phyloP scores from a whole-genome alignment of 2,888 invertebrate genomes.

The Drosophila merina region DNA sequence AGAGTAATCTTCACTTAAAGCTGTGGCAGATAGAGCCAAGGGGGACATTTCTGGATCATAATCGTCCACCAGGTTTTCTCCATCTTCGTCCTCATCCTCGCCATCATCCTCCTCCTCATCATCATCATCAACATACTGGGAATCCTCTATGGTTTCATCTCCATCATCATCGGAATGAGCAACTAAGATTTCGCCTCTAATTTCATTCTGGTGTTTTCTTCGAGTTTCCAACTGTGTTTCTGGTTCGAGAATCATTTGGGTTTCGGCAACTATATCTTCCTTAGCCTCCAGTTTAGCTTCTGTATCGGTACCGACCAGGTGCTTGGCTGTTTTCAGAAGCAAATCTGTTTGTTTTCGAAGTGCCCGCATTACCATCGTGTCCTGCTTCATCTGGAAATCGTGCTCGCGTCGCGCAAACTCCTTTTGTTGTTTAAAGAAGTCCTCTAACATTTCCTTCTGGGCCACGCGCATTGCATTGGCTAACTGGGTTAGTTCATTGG shows the following conservation, averaged over 20 bases:
- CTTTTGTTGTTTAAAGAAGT: slow-evolving; percentile 82
- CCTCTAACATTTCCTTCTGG: slow-evolving; percentile 79
- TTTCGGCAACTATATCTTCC: slow-evolving; percentile 13
- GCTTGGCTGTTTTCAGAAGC: slow-evolving; percentile 68
- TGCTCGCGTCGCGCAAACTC: slow-evolving; percentile 81
- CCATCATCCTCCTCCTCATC: slow-evolving; percentile 42
- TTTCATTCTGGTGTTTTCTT: neutral
- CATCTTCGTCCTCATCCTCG: slow-evolving; percentile 22
- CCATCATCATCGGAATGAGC: neutral
- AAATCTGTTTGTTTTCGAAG: slow-evolving; percentile 80
- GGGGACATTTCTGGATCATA: slow-evolving; percentile 46
- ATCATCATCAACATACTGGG: slow-evolving; percentile 18
- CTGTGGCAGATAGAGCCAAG: slow-evolving; percentile 27
- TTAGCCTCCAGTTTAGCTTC: slow-evolving; percentile 10
- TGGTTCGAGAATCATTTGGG: slow-evolving; percentile 25
- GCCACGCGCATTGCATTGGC: slow-evolving; percentile 73
- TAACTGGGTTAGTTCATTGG: slow-evolving; percentile 78
- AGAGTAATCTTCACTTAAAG: slow-evolving; percentile 49
- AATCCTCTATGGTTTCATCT: neutral
- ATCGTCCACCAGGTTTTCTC: slow-evolving; percentile 23
- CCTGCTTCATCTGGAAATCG: slow-evolving; percentile 82
- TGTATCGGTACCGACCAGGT: slow-evolving; percentile 42
- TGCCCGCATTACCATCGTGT: slow-evolving; percentile 76
- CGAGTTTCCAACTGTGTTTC: slow-evolving; percentile 10
- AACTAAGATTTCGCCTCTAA: neutral